Evolutionary conservation across 1,140 invertebrate species (phyloP).

Genomic region (Pectinophora gossypiella): DNA sequence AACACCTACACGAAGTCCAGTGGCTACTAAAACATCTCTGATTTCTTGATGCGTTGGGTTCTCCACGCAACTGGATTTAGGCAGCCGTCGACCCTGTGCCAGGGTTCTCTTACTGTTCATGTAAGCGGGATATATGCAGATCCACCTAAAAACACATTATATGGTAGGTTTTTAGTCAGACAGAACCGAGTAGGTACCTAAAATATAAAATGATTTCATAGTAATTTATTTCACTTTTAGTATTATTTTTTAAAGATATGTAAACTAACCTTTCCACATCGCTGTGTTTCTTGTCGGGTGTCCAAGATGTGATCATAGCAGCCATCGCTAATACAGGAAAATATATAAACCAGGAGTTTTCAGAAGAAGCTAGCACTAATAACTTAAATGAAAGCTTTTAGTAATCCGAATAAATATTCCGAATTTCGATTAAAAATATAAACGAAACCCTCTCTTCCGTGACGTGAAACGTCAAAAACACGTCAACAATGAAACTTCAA

Average conservation of each 20-base stretch:
- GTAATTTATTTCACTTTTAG: not conserved
- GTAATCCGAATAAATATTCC: not conserved
- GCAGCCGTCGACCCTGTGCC: slow-evolving; percentile 89
- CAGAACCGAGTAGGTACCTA: slow-evolving; percentile 8
- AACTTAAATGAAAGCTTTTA: not conserved
- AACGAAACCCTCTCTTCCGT: not conserved
- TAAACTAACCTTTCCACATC: slow-evolving; percentile 76
- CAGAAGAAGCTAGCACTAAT: not conserved
- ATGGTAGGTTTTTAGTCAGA: not conserved
- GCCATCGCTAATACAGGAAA: slow-evolving; percentile 39
- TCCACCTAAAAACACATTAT: slow-evolving; percentile 83
- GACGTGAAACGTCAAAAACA: not conserved
- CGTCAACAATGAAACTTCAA: not conserved
- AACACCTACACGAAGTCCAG: slow-evolving; percentile 90
- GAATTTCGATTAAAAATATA: not conserved
- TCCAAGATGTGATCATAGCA: slow-evolving; percentile 70
- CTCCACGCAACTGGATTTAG: slow-evolving; percentile 91
- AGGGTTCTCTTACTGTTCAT: slow-evolving; percentile 95
- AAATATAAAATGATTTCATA: slow-evolving; percentile 20
- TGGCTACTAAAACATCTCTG: slow-evolving; percentile 89
- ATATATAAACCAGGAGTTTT: too few species aligned
- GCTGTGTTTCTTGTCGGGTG: slow-evolving; percentile 81
- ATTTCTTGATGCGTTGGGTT: slow-evolving; percentile 97
- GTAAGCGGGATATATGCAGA: slow-evolving; percentile 97
- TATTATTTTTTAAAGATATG: not conserved